Evolutionary conservation across 2,888 invertebrate genomes (phyloP).

Genomic region (Cordilura impudica): DNA sequence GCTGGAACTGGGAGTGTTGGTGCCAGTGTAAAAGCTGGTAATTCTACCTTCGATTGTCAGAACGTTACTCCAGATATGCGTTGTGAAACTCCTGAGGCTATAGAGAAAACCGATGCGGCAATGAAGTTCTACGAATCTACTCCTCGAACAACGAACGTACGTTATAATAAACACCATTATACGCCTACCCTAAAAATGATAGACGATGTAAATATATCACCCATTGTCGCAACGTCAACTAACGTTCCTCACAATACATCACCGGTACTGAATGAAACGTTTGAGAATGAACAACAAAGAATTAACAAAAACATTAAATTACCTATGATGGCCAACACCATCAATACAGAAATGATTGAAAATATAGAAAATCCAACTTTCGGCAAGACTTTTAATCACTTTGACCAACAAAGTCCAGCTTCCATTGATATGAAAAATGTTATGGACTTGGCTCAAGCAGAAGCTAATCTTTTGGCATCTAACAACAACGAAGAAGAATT

Average conservation of each 20-base stretch:
- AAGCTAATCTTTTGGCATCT: conserved; percentile 72
- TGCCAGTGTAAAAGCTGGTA: conserved; percentile 60
- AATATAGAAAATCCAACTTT: conserved; percentile 72
- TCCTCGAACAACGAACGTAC: conserved; percentile 68
- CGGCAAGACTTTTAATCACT: conserved; percentile 56
- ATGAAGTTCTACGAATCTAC: conserved; percentile 72
- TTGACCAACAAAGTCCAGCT: conserved; percentile 60
- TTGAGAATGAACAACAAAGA: conserved; percentile 52
- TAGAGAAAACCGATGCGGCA: conserved; percentile 63
- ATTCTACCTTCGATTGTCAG: conserved; percentile 66
- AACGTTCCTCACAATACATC: conserved; percentile 54
- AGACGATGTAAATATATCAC: conserved; percentile 73
- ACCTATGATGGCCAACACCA: conserved; percentile 62
- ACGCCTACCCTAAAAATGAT: conserved; percentile 70
- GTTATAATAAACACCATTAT: conserved; percentile 67
- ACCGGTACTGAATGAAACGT: conserved; percentile 69
- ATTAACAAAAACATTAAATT: conserved; percentile 55
- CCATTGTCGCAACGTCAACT: conserved; percentile 68
- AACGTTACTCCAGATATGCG: conserved; percentile 61
- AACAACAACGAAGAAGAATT: conserved; percentile 76
- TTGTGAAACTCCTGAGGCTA: conserved; percentile 73
- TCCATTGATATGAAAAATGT: conserved; percentile 71
- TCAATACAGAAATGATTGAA: conserved; percentile 72
- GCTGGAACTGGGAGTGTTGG: neutral
- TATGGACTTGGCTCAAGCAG: conserved; percentile 71